Conservation (phyloP, 1,140 invertebrate genomes). For the Asobara japonica region DNA sequence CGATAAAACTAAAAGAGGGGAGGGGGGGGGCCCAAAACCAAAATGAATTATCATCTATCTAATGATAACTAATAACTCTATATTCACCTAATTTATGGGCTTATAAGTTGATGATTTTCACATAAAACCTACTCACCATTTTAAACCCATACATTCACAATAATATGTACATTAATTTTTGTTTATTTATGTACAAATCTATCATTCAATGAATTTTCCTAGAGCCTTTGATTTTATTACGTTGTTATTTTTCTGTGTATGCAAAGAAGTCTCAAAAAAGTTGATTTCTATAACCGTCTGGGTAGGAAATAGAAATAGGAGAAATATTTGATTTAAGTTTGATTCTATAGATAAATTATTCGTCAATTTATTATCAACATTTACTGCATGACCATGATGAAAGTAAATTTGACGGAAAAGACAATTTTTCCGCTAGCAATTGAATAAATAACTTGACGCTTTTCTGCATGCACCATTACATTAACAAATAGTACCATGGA, state of each 20-base stretch:
- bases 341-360: constrained; percentile 2
- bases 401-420: constrained; percentile 1
- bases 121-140: constrained; percentile 42
- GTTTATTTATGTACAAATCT: constrained; percentile 49
- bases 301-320: not conserved
- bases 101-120: not conserved
- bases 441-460: not conserved
- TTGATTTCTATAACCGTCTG: not conserved
- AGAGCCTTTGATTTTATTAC: constrained; percentile 31
- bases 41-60: constrained; percentile 16
- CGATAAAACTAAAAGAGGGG: constrained; percentile 38
- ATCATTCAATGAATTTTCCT: constrained; percentile 27
- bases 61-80: constrained; percentile 12
- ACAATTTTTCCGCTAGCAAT: not conserved
- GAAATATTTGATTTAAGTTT: constrained; percentile 2
- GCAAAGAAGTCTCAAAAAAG: constrained; percentile 9
- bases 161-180: constrained; percentile 53
- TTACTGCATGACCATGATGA: constrained; percentile 1
- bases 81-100: not conserved
- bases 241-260: constrained; percentile 1
- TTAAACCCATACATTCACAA: constrained; percentile 56
- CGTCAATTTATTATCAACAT: constrained; percentile 1
- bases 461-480: constrained; percentile 7
- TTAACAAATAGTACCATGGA: constrained; percentile 14
- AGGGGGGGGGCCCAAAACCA: constrained; percentile 32